These are phyloP conservation scores for Bolinopsis microptera DNA, from an alignment of 37 sponge, comb jelly and placozoan species.

Conservation along the genomic window DNA sequence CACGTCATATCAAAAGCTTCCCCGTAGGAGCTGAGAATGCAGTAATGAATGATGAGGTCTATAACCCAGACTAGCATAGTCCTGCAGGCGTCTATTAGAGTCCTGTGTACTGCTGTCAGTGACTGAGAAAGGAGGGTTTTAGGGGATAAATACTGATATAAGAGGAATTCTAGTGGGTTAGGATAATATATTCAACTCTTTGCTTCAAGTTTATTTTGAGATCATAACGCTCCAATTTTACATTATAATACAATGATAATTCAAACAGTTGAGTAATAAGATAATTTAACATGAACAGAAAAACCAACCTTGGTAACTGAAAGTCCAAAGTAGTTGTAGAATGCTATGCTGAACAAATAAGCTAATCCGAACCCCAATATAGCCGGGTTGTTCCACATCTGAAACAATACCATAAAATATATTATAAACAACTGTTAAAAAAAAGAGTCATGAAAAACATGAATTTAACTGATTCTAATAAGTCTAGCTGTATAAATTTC, in stretches of 20 bases:
- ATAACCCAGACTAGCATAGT: conserved; percentile 56
- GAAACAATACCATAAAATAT: not conserved
- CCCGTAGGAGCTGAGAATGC: conserved; percentile 26
- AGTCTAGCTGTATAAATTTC: no score
- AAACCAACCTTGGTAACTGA: conserved; percentile 68
- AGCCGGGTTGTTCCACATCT: conserved; percentile 55
- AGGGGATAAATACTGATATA: not conserved
- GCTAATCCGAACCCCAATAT: conserved; percentile 35
- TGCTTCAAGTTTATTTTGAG: no score
- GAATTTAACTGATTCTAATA: no score
- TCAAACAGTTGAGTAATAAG: no score
- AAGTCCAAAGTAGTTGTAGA: conserved; percentile 67
- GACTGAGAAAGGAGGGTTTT: conserved; percentile 41
- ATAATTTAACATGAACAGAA: no score
- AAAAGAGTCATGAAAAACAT: no score
- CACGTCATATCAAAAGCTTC: conserved; percentile 60
- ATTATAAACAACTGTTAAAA: not conserved
- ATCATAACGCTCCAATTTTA: no score
- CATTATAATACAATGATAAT: no score
- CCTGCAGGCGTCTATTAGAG: conserved; percentile 57
- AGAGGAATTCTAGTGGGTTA: no score
- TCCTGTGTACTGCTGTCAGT: conserved; percentile 56
- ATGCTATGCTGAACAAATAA: conserved; percentile 62
- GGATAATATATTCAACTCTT: no score
- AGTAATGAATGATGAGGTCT: conserved; percentile 57